Evolutionary conservation across 2,797 vertebrate species (phyloP), one percentile per base, ranked within the genome.

Genomic region (Cynopterus sphinx): DNA sequence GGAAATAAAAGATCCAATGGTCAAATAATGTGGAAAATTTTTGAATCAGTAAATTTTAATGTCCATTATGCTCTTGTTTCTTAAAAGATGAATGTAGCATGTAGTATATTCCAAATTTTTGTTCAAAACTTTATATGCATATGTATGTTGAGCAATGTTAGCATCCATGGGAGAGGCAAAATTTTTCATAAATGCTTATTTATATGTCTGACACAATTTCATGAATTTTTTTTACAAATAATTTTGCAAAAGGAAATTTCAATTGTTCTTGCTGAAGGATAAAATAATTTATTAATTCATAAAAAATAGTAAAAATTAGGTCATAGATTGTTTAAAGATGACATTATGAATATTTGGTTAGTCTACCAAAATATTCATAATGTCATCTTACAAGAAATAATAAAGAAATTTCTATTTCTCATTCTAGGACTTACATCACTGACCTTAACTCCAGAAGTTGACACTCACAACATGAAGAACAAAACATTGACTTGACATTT

Each of bases 391-490:
- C 0, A 39, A 4, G 22, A 75, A 55, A 94, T 74, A 43, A 93
- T 53, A 31, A 90, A 88, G 3, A 51, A 59, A 11, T 22, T 61
- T 94, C 2, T 90, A 39, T 67, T 91, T 92, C n/a, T 87, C 28
- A 49, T 94, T 89, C 49, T 46, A 71, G 15, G 8, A 59, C 55
- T 85, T 4, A 33, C 61, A 77, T 63, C 15, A 17, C 59, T 92
- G 6, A 85, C 5, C 21, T 87, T 31, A 74, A 41, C 2, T 4
- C 8, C 22, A 91, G 0, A 33, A 4, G 3, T 49, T 88, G 28
- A 17, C 24, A 28, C 13, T 6, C 0, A 87, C 28, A 68, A 21
- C 3, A 46, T 63, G 5, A 53, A 85, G 2, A 95, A 75, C 16
- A 83, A 19, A 78, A 81, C n/a, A 22, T 36, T 6, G 55, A 77